Percentiles rank a stretch among this genome's conserved stretches.
These are phyloP conservation scores for Yoshiicerus persimilis DNA, from an alignment of 1,140 invertebrate genomes.

Conservation along the genomic window DNA sequence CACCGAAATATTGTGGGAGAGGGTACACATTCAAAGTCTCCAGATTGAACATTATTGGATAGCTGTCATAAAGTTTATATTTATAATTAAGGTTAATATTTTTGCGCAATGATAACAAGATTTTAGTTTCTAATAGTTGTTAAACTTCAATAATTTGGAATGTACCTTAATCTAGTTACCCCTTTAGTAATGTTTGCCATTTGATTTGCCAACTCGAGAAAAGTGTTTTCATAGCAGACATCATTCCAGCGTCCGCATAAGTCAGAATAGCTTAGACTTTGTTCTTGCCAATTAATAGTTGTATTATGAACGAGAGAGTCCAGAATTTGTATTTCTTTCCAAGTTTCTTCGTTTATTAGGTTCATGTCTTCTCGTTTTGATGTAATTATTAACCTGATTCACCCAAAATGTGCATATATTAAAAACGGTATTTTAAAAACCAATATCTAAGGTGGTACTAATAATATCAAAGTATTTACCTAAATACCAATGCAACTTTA, in stretches of 20 bases:
- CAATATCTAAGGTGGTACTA: background rate
- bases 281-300: slow-evolving; percentile 65
- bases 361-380: slow-evolving; percentile 74
- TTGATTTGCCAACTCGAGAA: slow-evolving; percentile 74
- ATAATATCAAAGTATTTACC: no score
- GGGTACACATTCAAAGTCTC: slow-evolving; percentile 78
- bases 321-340: slow-evolving; percentile 70
- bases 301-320: slow-evolving; percentile 75
- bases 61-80: no score
- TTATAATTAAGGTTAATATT: no score
- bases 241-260: slow-evolving; percentile 79
- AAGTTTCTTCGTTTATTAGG: slow-evolving; percentile 72
- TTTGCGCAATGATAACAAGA: no score
- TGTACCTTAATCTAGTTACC: slow-evolving; percentile 71
- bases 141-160: no score
- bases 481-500: no score
- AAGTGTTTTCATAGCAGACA: slow-evolving; percentile 79
- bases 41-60: slow-evolving; percentile 82
- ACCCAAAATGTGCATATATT: background rate
- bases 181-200: slow-evolving; percentile 74
- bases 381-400: slow-evolving; percentile 71
- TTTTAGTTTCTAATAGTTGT: no score
- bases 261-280: slow-evolving; percentile 69
- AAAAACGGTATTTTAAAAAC: background rate
- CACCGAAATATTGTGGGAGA: slow-evolving; percentile 82